phyloP scores from a whole-genome alignment of 2,797 vertebrate species.

The Muscicapa comitata region DNA sequence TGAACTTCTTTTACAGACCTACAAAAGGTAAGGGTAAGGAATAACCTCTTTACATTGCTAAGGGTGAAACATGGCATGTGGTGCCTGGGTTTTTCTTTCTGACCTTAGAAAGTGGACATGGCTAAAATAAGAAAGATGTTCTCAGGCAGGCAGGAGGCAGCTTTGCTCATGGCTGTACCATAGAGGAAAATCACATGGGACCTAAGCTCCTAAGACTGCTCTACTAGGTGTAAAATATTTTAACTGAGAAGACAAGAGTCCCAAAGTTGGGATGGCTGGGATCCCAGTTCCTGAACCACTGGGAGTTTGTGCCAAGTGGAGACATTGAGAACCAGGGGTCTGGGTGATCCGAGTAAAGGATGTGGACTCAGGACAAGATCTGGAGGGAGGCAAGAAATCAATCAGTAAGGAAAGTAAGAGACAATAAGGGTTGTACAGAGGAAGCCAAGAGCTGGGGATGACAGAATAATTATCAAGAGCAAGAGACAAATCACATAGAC shows the following conservation, averaged over 20 bases:
- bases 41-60: neutral
- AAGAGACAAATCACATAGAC: neutral
- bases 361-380: neutral
- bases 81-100: neutral
- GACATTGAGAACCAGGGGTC: neutral
- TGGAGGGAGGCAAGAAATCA: neutral
- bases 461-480: neutral
- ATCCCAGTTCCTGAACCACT: neutral
- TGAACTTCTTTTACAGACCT: neutral
- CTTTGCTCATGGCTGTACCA: neutral
- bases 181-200: neutral
- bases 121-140: neutral
- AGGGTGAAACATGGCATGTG: neutral
- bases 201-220: neutral
- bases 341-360: neutral
- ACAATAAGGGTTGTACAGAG: neutral
- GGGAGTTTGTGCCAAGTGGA: neutral
- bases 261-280: neutral
- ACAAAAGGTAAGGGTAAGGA: neutral
- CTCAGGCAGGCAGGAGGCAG: neutral
- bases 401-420: neutral
- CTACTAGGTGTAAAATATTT: neutral
- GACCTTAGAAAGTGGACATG: neutral
- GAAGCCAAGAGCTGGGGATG: neutral
- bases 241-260: neutral